Conservation (phyloP, 2,113 vertebrate genomes). For the Monarcha castaneiventris region DNA sequence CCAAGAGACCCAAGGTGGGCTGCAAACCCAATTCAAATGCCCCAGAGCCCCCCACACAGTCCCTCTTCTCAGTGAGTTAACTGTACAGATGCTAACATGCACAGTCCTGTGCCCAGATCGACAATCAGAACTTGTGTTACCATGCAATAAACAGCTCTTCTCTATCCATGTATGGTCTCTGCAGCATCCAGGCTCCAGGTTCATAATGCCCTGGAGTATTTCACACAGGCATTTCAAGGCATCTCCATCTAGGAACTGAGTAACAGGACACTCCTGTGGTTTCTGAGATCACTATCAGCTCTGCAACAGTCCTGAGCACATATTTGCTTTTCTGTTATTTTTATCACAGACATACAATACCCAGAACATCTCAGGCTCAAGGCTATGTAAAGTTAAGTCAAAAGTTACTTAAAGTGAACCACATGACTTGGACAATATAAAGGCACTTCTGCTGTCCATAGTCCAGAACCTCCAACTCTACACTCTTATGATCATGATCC, state of each 20-base stretch:
- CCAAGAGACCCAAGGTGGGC: background rate
- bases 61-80: background rate
- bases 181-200: background rate
- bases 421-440: background rate
- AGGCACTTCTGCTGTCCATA: background rate
- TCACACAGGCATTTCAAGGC: background rate
- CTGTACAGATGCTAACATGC: background rate
- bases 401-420: background rate
- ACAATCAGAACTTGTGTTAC: background rate
- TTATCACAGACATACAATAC: background rate
- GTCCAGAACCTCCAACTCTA: background rate
- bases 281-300: background rate
- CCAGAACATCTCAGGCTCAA: background rate
- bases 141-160: background rate
- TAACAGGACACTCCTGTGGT: background rate
- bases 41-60: background rate
- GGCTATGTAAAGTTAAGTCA: background rate
- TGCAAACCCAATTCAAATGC: background rate
- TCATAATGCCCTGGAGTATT: background rate
- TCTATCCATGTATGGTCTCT: background rate
- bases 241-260: background rate
- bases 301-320: background rate
- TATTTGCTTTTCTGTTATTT: background rate
- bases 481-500: background rate
- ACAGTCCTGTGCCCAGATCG: background rate